These are phyloP conservation scores for Rhabdophis nuchalis DNA, from an alignment of 2,797 vertebrate genomes.

Conservation along the genomic window DNA sequence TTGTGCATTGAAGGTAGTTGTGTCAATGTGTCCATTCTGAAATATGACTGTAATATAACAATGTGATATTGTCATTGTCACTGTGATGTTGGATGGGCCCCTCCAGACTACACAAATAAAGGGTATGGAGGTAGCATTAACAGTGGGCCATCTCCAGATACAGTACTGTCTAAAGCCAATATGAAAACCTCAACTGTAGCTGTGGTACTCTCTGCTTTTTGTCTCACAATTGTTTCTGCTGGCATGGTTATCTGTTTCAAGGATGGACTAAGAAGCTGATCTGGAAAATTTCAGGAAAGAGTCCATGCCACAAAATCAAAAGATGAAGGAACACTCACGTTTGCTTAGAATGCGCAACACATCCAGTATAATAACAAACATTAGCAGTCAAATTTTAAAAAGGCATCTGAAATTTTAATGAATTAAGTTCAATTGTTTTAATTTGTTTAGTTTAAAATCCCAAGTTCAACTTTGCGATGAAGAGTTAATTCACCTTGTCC, in stretches of 20 bases:
- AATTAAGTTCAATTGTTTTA: no score
- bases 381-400: background rate
- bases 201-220: accelerated
- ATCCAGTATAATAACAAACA: background rate
- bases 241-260: background rate
- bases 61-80: slow-evolving; percentile 71
- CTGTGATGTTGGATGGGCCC: slow-evolving; percentile 64
- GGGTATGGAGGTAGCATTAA: slow-evolving; percentile 70
- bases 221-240: background rate
- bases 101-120: slow-evolving; percentile 50
- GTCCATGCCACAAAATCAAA: background rate
- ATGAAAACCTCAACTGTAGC: background rate
- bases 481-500: no score
- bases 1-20: slow-evolving; percentile 50
- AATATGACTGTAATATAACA: slow-evolving; percentile 38
- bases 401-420: no score
- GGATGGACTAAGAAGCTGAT: accelerated
- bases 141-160: slow-evolving; percentile 58
- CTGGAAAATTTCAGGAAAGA: background rate
- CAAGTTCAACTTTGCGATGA: no score
- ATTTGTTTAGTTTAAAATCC: no score
- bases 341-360: background rate
- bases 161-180: background rate
- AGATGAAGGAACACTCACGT: background rate
- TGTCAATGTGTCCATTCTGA: slow-evolving; percentile 31